phyloP scores from a whole-genome alignment of 2,113 vertebrate species.

The Falco punctatus region DNA sequence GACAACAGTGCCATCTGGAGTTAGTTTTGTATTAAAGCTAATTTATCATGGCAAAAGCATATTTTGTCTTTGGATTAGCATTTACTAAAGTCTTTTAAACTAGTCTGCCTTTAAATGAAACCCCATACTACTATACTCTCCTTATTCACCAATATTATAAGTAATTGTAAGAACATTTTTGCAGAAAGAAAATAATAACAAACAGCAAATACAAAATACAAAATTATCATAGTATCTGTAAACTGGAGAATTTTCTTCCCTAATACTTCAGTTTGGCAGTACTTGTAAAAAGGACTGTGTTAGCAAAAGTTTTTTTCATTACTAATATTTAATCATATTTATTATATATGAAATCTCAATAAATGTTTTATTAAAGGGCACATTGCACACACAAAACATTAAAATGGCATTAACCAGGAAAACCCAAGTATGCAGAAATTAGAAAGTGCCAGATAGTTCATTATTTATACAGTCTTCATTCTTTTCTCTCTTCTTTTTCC shows the following conservation, averaged over 20 bases:
- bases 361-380: not conserved
- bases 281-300: not conserved
- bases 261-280: not conserved
- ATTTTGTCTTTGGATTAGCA: not conserved
- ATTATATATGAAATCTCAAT: not conserved
- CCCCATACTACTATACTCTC: not conserved
- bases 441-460: not conserved
- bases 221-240: too few relatives aligned
- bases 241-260: not conserved
- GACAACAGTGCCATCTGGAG: constrained; percentile 72
- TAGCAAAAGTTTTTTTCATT: not conserved
- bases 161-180: not conserved
- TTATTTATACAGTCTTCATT: not conserved
- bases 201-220: too few relatives aligned
- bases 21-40: not conserved
- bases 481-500: not conserved
- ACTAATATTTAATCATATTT: not conserved
- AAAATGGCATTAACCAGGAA: constrained; percentile 7
- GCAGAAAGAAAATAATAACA: not conserved
- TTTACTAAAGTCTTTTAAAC: not conserved
- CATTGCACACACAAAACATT: not conserved
- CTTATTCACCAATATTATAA: not conserved
- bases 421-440: not conserved
- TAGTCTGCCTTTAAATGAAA: not conserved
- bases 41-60: not conserved